These are phyloP conservation scores for Tenthredo mesomela DNA, from an alignment of 2,888 invertebrate species.

Conservation along the genomic window DNA sequence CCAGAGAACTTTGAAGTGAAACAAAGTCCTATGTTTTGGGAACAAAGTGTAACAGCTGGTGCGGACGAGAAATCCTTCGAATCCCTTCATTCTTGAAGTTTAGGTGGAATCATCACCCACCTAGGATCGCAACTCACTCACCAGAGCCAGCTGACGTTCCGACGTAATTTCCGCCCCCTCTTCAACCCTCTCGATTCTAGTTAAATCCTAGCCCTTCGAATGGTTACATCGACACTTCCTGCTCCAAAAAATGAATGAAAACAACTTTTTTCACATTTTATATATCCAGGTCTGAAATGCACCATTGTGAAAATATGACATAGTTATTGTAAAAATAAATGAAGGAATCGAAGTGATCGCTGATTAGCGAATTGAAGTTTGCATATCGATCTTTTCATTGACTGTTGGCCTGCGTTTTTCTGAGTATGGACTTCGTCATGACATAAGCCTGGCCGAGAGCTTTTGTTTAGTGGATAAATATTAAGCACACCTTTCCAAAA, in stretches of 20 bases:
- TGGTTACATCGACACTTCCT: constrained; percentile 30
- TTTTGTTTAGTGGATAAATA: constrained; percentile 2
- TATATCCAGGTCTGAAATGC: background rate
- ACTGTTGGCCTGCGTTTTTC: background rate
- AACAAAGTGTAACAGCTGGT: constrained; percentile 64
- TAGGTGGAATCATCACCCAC: constrained; percentile 52
- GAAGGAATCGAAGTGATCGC: background rate
- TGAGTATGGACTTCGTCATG: background rate
- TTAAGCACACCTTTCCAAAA: constrained; percentile 59
- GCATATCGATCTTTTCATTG: background rate
- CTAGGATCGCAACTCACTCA: constrained; percentile 66
- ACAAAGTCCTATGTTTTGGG: constrained; percentile 44
- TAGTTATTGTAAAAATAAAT: background rate
- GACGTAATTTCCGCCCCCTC: constrained; percentile 32
- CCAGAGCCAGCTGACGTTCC: constrained; percentile 65
- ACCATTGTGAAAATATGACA: background rate
- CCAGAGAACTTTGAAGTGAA: constrained; percentile 42
- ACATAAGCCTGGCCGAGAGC: background rate
- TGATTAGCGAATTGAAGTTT: background rate
- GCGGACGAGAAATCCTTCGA: constrained; percentile 60
- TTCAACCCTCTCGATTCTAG: constrained; percentile 32
- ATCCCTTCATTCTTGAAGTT: constrained; percentile 52
- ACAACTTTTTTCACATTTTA: background rate
- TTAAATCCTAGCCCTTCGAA: constrained; percentile 42
- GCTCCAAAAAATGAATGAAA: background rate